Conservation (phyloP, 1,140 invertebrate species). For the Cecropterus lyciades region DNA sequence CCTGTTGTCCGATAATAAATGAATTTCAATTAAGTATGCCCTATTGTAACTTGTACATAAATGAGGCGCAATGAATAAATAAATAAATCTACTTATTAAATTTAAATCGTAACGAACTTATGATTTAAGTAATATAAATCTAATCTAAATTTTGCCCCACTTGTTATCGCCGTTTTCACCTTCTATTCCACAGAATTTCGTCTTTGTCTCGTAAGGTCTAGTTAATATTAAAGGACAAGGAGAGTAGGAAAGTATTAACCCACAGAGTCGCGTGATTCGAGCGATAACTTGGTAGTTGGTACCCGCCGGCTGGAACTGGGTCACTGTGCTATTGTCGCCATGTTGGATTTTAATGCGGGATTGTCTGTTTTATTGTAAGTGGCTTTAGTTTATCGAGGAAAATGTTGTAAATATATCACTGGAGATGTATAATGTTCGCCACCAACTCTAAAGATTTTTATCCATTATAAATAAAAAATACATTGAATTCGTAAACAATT, state of each 20-base stretch:
- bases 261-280: constrained; percentile 24
- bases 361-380: background rate
- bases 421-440: too few species aligned
- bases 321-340: constrained; percentile 12
- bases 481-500: too few species aligned
- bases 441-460: too few species aligned
- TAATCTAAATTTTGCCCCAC: constrained; percentile 1
- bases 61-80: too few species aligned
- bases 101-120: too few species aligned
- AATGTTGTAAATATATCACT: background rate
- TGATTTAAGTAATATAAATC: background rate
- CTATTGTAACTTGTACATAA: too few species aligned
- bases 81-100: too few species aligned
- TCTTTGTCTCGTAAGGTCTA: constrained; percentile 20
- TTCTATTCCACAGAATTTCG: constrained; percentile 12
- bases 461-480: too few species aligned
- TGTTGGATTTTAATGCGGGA: background rate
- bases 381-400: background rate
- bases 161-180: background rate
- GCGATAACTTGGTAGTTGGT: constrained; percentile 30
- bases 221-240: constrained; percentile 35
- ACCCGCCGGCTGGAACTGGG: constrained; percentile 10
- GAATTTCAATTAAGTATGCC: too few species aligned
- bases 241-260: constrained; percentile 30
- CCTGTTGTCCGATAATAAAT: too few species aligned